Evolutionary conservation across 2,888 invertebrate species (phyloP).

Genomic region (Serrognathus titanus): DNA sequence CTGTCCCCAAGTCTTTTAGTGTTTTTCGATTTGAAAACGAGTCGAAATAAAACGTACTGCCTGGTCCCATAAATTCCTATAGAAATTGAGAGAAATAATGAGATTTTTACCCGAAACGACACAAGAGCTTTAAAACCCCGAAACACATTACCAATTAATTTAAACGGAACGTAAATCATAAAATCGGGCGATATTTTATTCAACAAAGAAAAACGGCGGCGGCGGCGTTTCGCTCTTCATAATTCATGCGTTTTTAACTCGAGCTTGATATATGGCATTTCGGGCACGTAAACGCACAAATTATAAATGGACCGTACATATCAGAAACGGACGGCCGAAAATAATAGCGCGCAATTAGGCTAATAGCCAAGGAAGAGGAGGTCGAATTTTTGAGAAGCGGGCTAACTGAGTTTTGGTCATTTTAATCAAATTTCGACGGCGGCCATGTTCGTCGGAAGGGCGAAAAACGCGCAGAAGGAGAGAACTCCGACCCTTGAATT

Average conservation of each 20-base stretch:
- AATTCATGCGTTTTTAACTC: conserved; percentile 10
- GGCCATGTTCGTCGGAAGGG: conserved; percentile 8
- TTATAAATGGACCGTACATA: conserved; percentile 8
- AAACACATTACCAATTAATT: too few relatives aligned
- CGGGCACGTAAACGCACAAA: conserved; percentile 10
- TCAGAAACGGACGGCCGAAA: background rate
- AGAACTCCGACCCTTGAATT: conserved; percentile 12
- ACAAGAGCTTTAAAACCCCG: too few relatives aligned
- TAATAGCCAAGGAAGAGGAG: conserved; percentile 14
- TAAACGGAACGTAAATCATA: too few relatives aligned
- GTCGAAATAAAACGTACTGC: too few relatives aligned
- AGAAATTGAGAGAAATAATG: too few relatives aligned
- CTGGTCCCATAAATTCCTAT: too few relatives aligned
- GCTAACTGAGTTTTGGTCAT: conserved; percentile 14
- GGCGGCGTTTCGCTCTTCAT: too few relatives aligned
- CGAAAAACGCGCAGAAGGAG: background rate
- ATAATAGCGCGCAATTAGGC: conserved; percentile 10
- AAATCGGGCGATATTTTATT: too few relatives aligned
- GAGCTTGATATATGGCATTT: conserved; percentile 16
- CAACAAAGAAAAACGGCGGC: conserved; percentile 11
- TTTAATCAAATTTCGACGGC: conserved; percentile 15
- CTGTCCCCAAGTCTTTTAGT: too few relatives aligned
- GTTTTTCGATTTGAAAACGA: too few relatives aligned
- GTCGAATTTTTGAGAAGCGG: conserved; percentile 15
- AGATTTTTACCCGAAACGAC: too few relatives aligned